phyloP scores from a whole-genome alignment of 2,888 invertebrate genomes.

The Incurvaria masculella region DNA sequence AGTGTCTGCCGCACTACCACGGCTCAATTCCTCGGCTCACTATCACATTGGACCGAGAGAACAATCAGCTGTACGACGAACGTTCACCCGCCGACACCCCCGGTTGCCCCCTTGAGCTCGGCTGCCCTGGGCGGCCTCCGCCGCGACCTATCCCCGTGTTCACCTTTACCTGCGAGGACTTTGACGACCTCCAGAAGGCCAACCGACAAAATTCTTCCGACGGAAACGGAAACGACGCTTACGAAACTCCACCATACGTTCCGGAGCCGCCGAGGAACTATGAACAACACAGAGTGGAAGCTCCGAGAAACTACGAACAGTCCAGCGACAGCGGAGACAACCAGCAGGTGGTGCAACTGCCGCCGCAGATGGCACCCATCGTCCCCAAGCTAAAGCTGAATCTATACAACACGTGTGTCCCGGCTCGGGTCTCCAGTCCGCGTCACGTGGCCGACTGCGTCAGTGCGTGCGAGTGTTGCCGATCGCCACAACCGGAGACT shows the following conservation, averaged over 20 bases:
- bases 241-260: constrained; percentile 24
- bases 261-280: constrained; percentile 29
- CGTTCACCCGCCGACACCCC: constrained; percentile 42
- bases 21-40: constrained; percentile 45
- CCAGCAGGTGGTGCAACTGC: constrained; percentile 26
- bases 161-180: constrained; percentile 47
- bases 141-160: constrained; percentile 39
- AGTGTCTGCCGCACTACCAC: constrained; percentile 32
- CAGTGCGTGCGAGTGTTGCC: constrained; percentile 47
- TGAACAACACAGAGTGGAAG: constrained; percentile 34
- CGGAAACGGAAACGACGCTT: constrained; percentile 15
- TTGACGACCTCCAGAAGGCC: constrained; percentile 22
- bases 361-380: constrained; percentile 43
- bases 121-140: constrained; percentile 20
- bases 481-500: constrained; percentile 42
- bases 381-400: constrained; percentile 40
- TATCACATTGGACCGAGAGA: constrained; percentile 41
- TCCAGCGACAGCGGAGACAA: constrained; percentile 31
- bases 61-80: constrained; percentile 37
- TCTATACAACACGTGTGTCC: constrained; percentile 28
- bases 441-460: constrained; percentile 44
- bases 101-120: constrained; percentile 34
- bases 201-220: constrained; percentile 22
- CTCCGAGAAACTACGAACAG: constrained; percentile 29
- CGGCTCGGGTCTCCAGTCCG: constrained; percentile 25